These are phyloP conservation scores for Silurus aristotelis DNA, from an alignment of 2,797 vertebrate genomes.

Conservation along the genomic window DNA sequence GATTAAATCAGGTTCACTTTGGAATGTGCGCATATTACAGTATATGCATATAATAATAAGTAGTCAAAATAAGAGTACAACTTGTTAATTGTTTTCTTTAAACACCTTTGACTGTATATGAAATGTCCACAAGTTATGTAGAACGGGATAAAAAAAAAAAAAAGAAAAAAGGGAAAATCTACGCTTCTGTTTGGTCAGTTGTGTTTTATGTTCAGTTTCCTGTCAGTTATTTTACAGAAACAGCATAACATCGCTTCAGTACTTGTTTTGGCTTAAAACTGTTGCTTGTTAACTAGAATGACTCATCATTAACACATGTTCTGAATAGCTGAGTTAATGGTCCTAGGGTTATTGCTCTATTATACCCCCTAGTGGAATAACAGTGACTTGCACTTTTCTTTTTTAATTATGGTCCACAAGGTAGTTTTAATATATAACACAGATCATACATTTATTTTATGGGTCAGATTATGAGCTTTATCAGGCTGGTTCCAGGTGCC, in stretches of 20 bases:
- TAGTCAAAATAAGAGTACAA: not conserved
- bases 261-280: not conserved
- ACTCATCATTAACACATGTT: not conserved
- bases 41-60: not conserved
- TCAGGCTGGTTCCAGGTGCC: too few relatives aligned
- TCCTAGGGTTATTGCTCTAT: not conserved
- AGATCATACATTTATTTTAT: not conserved
- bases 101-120: not conserved
- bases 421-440: not conserved
- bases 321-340: not conserved
- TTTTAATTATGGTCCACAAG: not conserved
- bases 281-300: not conserved
- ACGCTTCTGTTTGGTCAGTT: too few relatives aligned
- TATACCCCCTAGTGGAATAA: not conserved
- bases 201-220: not conserved
- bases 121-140: not conserved
- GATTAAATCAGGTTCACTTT: not conserved
- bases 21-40: not conserved
- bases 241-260: not conserved
- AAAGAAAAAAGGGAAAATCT: too few relatives aligned
- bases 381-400: not conserved
- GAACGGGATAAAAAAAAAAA: not conserved
- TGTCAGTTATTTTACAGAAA: not conserved
- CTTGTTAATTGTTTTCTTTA: not conserved
- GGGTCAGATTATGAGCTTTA: not conserved